A percentile compares a stretch with the other conserved stretches of the same genome.
phyloP scores from a whole-genome alignment of 2,888 invertebrate genomes.

The Rapana venosa region DNA sequence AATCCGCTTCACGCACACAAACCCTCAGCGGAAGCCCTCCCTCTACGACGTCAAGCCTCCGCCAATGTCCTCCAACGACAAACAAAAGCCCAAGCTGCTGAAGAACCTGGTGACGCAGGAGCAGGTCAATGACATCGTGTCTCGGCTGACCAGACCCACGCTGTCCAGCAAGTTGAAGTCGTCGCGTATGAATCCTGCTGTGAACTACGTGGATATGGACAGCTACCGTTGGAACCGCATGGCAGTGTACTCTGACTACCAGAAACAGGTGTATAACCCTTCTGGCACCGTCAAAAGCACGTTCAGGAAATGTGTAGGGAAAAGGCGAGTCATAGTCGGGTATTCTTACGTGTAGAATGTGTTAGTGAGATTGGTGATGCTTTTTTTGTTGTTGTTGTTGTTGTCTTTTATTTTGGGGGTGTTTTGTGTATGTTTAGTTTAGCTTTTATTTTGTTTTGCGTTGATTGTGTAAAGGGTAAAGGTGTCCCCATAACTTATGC shows the following conservation, averaged over 20 bases:
- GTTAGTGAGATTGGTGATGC: no score
- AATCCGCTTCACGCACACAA: constrained; percentile 36
- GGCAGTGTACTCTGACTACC: constrained; percentile 44
- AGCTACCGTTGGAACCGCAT: constrained; percentile 45
- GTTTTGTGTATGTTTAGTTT: no score
- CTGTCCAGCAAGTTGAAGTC: constrained; percentile 42
- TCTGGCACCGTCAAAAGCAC: constrained; percentile 36
- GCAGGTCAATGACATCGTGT: constrained; percentile 46
- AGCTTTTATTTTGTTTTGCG: no score
- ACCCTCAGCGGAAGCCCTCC: constrained; percentile 41
- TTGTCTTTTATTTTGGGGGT: no score
- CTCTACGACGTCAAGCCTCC: constrained; percentile 44
- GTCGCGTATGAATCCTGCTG: constrained; percentile 29
- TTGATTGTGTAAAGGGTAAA: no score
- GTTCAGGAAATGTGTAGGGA: constrained; percentile 37
- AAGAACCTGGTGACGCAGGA: constrained; percentile 41
- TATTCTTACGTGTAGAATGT: background rate
- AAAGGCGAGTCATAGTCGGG: background rate
- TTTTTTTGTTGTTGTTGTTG: no score
- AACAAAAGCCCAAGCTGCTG: constrained; percentile 41
- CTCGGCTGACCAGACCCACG: constrained; percentile 44
- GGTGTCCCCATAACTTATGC: no score
- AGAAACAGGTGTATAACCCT: constrained; percentile 35
- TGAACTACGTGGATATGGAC: constrained; percentile 46
- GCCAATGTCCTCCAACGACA: constrained; percentile 17